Base-by-base conservation (phyloP, 2,797 vertebrate species). In the Mus spretus region DNA sequence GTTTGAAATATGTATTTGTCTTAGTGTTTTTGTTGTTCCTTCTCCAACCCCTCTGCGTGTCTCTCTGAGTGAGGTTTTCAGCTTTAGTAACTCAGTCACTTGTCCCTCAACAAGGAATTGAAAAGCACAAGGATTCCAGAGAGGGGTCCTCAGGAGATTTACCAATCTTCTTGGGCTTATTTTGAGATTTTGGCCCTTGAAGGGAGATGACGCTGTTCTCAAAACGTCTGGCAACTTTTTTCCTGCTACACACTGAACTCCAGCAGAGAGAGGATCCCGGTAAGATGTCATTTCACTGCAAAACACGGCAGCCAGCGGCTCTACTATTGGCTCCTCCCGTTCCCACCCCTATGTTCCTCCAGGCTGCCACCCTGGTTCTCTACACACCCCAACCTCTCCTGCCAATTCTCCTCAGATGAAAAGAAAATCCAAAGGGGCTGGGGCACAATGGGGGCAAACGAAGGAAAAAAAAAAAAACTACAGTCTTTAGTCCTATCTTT, bases 401-500 rank as follows among this genome's bases (percentile, higher is more conserved):
- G 98, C 96, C 96, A 97, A 96, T 97, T 98, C 98, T 98, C 98
- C 98, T 96, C 98, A 97, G 98, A 98, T 98, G 97, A 92, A 98
- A 98, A 93, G 95, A 98, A 98, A 98, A 98, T 98, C 97, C 97
- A 96, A 97, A 97, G 97, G 95, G 98, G 96, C 97, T 34, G 5
- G 97, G 97, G 98, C 95, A 98, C 96, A 97, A 96, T 93, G 97
- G 96, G 97, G 93, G 97, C 97, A 98, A 98, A 97, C 0, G 22
- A 98, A 98, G 37, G 14, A 63, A 65, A 65, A 63, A 63, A 63
- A 50, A 34, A 37, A 34, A 98, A 94, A 97, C 97, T 91, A 55
- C 97, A 97, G 98, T 98, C 98, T 98, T 98, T 95, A 91, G 97
- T 97, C 98, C 98, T 97, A 93, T 97, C 94, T 98, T 98, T 98